Base-by-base conservation (phyloP, 92 coral and sea anemone species). In the Bergia puertoricense region DNA sequence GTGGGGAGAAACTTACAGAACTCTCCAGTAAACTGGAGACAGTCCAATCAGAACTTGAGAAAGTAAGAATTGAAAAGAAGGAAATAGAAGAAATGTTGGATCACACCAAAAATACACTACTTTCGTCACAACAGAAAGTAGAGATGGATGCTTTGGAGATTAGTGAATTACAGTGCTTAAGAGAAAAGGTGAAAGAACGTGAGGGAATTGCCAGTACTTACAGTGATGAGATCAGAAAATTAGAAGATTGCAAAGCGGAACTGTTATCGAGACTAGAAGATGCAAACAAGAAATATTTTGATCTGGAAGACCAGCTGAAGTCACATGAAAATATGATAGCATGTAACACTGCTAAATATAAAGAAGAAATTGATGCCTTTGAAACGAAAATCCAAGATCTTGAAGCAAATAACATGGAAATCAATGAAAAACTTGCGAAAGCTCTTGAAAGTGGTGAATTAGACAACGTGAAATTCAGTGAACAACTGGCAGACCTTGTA, bases 61-160 rank as follows among this genome's bases (percentile, higher is more conserved):
- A 78, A 37, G 54, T 81, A 45, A 89, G 77, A 10, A 6, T 38
- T 4, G 96, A 90, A 68, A 96, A 96, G 86, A 67, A 44, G 3
- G 91, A 90, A 69, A 30, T 93, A 36, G 93, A 92, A 76, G 85
- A 81, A 40, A 89, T 88, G 81, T 73, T 96, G 67, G 78, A 76
- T 68, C 95, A 87, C 51, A 68, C 92, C 8, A 93, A 94, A 74
- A 81, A 90, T 59, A 90, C 89, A 30, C 80, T 94, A 54, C 85
- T 81, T 48, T 48, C 79, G n/a, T 89, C 91, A 15, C 81, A 82
- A 37, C 93, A 89, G 81, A 89, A 89, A 81, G n/a, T 90, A 54
- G 84, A 86, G 23, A 44, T 85, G 7, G 48, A 72, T 85, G 89
- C 81, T 42, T 65, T 73, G 73, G 90, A 92, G 50, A 85, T 67